Evolutionary conservation across 2,113 vertebrate species (phyloP), one percentile per base, ranked within the genome.

Genomic region (Leuciscus idus): DNA sequence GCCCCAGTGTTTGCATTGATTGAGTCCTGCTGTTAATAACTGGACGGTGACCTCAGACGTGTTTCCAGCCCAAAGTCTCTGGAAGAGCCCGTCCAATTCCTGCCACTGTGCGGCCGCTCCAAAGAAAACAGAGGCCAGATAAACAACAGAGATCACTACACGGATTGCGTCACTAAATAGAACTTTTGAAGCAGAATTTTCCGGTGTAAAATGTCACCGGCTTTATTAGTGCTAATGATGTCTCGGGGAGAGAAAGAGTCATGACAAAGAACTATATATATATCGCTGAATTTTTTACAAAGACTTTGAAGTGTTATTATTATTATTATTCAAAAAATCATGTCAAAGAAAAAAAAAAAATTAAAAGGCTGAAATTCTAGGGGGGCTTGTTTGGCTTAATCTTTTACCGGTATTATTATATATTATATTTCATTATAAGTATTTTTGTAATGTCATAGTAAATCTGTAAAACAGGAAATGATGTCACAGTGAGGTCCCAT

Each of bases 11-110:
- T 57, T 61, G n/a, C 17, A 75, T 52, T 77, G 55, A 66, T 85
- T 48, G n/a, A 66, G 72, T 33, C 26, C 70, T 75, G 83, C 30
- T 75, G 70, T 75, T 75, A 75, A 74, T 84, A 59, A 62, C 83
- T 61, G 68, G 30, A 7, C 15, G 6, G 70, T 57, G 33, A 61
- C 52, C 55, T 61, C 36, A 75, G 48, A 74, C 11, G 72, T 74
- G 43, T 48, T 74, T 57, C 50, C 50, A 74, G 48, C 10, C 21
- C 21, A 61, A 21, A 61, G 52, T n/a, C 15, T 48, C 13, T 74
- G 72, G 72, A 74, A 48, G 43, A 74, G 43, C 23, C 5, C 3
- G 2, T 74, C 43, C 72, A 81, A 30, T 62, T 23, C 33, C 59
- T 62, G 79, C 79, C 59, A 52, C 50, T 59, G 77, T 61, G 55